These are phyloP conservation scores for Megalurothrips usitatus DNA, from an alignment of 2,888 invertebrate species.

Conservation along the genomic window DNA sequence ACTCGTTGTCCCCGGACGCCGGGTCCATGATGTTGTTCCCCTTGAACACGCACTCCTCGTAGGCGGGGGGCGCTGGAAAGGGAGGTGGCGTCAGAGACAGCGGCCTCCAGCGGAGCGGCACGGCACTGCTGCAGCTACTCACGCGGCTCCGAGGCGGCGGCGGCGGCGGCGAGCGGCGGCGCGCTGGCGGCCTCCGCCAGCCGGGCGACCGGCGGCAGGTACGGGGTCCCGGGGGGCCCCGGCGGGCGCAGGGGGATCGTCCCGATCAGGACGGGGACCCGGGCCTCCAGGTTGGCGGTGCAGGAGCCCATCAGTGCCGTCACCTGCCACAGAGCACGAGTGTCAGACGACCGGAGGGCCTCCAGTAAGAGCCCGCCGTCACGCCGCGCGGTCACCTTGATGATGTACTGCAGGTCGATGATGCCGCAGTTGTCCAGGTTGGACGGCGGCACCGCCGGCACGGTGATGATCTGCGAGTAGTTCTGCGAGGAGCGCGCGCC, in stretches of 20 bases:
- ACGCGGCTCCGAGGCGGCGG: neutral
- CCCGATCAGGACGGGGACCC: neutral
- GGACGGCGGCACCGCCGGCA: constrained; percentile 41
- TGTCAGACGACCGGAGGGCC: neutral
- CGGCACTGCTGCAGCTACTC: neutral
- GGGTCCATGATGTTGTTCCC: constrained; percentile 35
- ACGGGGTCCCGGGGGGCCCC: neutral
- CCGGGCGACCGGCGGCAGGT: neutral
- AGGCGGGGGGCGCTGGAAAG: constrained; percentile 38
- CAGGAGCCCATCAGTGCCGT: neutral
- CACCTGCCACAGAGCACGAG: neutral
- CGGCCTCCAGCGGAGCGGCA: no score
- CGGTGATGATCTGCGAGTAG: constrained; percentile 37
- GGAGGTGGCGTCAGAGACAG: no score
- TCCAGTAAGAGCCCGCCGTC: no score
- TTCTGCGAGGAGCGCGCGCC: constrained; percentile 36
- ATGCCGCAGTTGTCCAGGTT: constrained; percentile 40
- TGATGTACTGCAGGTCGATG: constrained; percentile 41
- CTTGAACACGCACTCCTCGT: constrained; percentile 37
- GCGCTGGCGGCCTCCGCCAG: neutral
- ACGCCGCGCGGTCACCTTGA: constrained; percentile 36
- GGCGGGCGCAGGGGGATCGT: neutral
- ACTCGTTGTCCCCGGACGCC: neutral
- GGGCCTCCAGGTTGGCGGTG: neutral
- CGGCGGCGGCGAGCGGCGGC: neutral